Percentiles rank a stretch among this genome's conserved stretches.
phyloP scores from a whole-genome alignment of 2,113 vertebrate species.

The Rattus rattus region DNA sequence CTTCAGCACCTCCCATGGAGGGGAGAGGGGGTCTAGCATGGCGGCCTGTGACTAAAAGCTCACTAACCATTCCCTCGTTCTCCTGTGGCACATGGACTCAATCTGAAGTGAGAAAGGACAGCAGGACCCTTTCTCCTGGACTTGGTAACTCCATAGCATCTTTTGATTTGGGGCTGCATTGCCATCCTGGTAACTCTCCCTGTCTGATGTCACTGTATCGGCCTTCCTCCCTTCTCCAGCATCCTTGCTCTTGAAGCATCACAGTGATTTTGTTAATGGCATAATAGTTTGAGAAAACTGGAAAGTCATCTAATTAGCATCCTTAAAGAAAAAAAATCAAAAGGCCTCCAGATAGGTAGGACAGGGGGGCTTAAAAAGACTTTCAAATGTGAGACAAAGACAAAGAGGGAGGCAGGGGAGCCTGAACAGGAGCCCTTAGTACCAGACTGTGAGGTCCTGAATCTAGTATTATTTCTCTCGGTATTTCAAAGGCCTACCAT shows the following conservation, averaged over 20 bases:
- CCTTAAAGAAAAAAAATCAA: background rate
- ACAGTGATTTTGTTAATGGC: background rate
- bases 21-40: background rate
- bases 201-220: background rate
- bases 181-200: too few relatives aligned
- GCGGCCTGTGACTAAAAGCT: background rate
- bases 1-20: background rate
- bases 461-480: background rate
- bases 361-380: background rate
- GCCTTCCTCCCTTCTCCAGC: background rate
- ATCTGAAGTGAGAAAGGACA: background rate
- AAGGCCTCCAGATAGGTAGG: background rate
- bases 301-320: background rate
- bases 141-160: background rate
- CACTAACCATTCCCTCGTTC: background rate
- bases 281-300: background rate
- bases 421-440: background rate
- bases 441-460: background rate
- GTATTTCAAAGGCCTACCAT: background rate
- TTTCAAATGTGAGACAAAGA: conserved; percentile 11
- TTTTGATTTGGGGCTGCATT: background rate
- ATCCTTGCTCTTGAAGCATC: background rate
- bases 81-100: background rate
- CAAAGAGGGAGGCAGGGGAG: background rate
- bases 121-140: background rate